Evolutionary conservation across 2,797 vertebrate genomes (phyloP).

Genomic region (Myripristis jacobus): DNA sequence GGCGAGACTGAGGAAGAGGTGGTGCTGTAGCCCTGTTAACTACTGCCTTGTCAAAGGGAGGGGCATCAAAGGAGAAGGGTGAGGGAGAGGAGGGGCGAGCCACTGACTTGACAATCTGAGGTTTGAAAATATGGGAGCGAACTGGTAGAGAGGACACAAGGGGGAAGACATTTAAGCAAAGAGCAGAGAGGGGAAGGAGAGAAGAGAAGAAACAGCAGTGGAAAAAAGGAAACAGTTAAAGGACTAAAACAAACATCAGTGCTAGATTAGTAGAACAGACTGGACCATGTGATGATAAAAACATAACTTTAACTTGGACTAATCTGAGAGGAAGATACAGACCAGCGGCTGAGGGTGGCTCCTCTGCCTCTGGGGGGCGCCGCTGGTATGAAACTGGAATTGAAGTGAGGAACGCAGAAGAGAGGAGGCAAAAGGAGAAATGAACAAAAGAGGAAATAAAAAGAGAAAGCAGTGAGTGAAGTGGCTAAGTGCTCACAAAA

Average conservation of each 20-base stretch:
- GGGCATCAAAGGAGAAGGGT: slow-evolving; percentile 58
- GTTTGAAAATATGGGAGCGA: slow-evolving; percentile 74
- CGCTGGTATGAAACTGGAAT: slow-evolving; percentile 69
- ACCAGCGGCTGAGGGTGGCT: slow-evolving; percentile 60
- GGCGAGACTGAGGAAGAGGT: slow-evolving; percentile 39
- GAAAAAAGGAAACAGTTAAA: slow-evolving; percentile 16
- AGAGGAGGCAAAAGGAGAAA: slow-evolving; percentile 19
- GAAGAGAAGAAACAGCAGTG: slow-evolving; percentile 5
- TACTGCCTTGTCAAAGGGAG: slow-evolving; percentile 24
- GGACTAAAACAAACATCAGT: not conserved
- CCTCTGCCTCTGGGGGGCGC: slow-evolving; percentile 66
- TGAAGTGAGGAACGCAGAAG: slow-evolving; percentile 44
- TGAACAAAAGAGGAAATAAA: slow-evolving; percentile 7
- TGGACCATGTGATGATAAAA: not conserved
- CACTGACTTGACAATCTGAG: slow-evolving; percentile 74
- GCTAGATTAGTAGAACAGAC: not conserved
- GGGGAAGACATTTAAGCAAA: slow-evolving; percentile 11
- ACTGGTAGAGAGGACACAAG: slow-evolving; percentile 43
- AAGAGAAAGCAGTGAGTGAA: not conserved
- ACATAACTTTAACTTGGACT: not conserved
- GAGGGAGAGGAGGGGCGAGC: slow-evolving; percentile 77
- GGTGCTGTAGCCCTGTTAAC: slow-evolving; percentile 9
- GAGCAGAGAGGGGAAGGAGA: slow-evolving; percentile 4
- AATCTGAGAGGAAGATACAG: slow-evolving; percentile 32
- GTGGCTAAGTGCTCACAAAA: too few species aligned